Percentiles rank a stretch among this genome's conserved stretches.
Evolutionary conservation across 1,140 invertebrate genomes (phyloP).

Genomic region (Hypsibius dujardini): DNA sequence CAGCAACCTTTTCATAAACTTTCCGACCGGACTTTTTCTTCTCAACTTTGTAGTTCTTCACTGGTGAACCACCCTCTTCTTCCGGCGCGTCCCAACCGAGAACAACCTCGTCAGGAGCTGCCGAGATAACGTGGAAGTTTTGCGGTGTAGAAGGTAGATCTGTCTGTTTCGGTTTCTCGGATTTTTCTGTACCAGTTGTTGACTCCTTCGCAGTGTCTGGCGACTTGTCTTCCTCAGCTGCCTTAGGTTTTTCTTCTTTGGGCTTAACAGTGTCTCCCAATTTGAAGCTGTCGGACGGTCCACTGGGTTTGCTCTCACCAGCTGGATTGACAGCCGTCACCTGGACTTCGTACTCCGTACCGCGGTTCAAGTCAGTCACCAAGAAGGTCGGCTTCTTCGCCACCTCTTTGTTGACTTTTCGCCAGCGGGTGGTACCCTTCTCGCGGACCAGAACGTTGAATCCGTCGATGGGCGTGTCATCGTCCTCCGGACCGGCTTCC

Average conservation of each 20-base stretch:
- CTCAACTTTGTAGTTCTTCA: slow-evolving; percentile 53
- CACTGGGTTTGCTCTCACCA: slow-evolving; percentile 13
- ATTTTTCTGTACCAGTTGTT: too few species aligned
- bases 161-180: background rate
- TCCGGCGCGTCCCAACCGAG: slow-evolving; percentile 57
- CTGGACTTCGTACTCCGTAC: background rate
- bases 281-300: background rate
- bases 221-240: too few species aligned
- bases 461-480: background rate
- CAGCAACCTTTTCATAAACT: background rate
- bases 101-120: background rate
- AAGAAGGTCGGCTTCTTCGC: background rate
- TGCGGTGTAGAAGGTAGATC: background rate
- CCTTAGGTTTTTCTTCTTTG: too few species aligned
- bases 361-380: background rate
- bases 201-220: too few species aligned
- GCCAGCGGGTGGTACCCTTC: background rate
- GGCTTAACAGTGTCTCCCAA: background rate
- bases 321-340: slow-evolving; percentile 6
- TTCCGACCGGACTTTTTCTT: slow-evolving; percentile 34
- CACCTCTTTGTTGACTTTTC: background rate
- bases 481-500: slow-evolving; percentile 2
- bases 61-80: slow-evolving; percentile 49
- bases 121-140: background rate
- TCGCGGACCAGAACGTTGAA: background rate